phyloP scores from a whole-genome alignment of 1,140 invertebrate species.

The Leptopilina boulardi region DNA sequence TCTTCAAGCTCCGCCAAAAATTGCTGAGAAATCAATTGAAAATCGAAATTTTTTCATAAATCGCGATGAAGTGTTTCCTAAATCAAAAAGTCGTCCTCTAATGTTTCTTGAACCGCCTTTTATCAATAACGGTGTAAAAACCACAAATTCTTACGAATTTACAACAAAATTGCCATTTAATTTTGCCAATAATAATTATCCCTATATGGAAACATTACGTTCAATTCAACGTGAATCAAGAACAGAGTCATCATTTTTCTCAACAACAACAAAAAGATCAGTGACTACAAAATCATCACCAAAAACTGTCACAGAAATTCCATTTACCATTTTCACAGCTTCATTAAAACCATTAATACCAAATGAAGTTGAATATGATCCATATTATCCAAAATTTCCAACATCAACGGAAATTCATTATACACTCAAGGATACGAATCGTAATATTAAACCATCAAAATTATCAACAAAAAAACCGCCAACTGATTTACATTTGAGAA shows the following conservation, averaged over 20 bases:
- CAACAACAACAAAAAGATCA: neutral
- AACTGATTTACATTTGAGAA: constrained; percentile 53
- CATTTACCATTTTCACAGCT: constrained; percentile 46
- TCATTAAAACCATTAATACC: constrained; percentile 55
- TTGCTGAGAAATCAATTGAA: neutral
- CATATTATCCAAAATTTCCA: constrained; percentile 63
- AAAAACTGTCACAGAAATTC: constrained; percentile 55
- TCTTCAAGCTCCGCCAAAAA: constrained; percentile 8
- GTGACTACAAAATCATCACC: neutral
- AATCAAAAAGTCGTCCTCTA: neutral
- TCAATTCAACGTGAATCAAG: constrained; percentile 57
- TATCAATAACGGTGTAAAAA: constrained; percentile 20
- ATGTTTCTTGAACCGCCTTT: constrained; percentile 34
- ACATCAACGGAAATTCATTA: constrained; percentile 63
- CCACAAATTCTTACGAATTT: neutral
- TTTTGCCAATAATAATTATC: constrained; percentile 51
- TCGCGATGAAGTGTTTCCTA: neutral
- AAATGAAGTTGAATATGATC: constrained; percentile 61
- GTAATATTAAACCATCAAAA: constrained; percentile 32
- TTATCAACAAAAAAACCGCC: constrained; percentile 42
- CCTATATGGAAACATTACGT: constrained; percentile 59
- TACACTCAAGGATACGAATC: constrained; percentile 44
- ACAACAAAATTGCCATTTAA: constrained; percentile 38
- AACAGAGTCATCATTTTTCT: neutral
- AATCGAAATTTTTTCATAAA: constrained; percentile 11